A percentile compares a stretch with the other conserved stretches of the same genome.
These are phyloP conservation scores for Catocala sponsa DNA, from an alignment of 2,888 invertebrate genomes.

Conservation along the genomic window DNA sequence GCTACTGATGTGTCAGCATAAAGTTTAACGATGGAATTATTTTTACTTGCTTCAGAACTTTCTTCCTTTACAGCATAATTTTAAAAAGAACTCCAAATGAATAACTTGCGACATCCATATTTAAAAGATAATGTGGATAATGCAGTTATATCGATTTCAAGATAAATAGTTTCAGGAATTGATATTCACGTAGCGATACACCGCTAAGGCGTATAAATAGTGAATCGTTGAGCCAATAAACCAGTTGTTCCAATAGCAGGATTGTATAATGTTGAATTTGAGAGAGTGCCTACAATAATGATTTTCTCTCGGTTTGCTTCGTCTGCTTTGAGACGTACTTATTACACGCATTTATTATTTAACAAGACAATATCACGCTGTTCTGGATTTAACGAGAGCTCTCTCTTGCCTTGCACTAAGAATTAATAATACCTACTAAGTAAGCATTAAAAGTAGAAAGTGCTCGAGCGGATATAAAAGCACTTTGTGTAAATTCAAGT, in stretches of 20 bases:
- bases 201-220: slow-evolving; percentile 14
- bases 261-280: slow-evolving; percentile 41
- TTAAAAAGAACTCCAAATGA: too few relatives aligned
- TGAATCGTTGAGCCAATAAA: slow-evolving; percentile 30
- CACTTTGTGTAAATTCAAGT: slow-evolving; percentile 24
- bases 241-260: slow-evolving; percentile 40
- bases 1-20: too few relatives aligned
- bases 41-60: too few relatives aligned
- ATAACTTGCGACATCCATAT: too few relatives aligned
- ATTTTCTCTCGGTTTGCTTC: slow-evolving; percentile 42
- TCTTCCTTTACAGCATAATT: too few relatives aligned
- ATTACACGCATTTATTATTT: slow-evolving; percentile 46
- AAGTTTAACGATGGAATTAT: too few relatives aligned
- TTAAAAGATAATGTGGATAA: background rate
- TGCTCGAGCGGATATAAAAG: slow-evolving; percentile 22
- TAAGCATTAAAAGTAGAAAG: slow-evolving; percentile 35
- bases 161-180: background rate
- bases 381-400: slow-evolving; percentile 32
- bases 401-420: slow-evolving; percentile 22
- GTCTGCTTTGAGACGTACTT: slow-evolving; percentile 30
- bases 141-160: background rate
- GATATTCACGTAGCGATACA: slow-evolving; percentile 1
- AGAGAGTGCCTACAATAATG: slow-evolving; percentile 42
- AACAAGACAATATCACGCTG: slow-evolving; percentile 40
- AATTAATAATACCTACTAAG: slow-evolving; percentile 32